Evolutionary conservation across 23 tunicate species (phyloP), one percentile per base, ranked within the genome.

Genomic region (Diplosoma virens): DNA sequence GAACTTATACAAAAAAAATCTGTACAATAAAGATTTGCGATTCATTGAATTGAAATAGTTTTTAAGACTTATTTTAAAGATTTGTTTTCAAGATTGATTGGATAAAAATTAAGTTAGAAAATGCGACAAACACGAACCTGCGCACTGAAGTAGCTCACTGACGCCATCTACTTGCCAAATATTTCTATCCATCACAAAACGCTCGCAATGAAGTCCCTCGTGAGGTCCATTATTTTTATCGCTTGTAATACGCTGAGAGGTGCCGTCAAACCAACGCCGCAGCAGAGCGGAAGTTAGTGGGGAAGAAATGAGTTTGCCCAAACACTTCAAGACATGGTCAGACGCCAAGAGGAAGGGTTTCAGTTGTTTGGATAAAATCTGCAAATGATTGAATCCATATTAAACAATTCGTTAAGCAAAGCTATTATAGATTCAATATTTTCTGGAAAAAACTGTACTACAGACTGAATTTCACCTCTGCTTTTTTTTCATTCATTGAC

Each of bases 111-210:
- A 16, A 45, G 14, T 11, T 9, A 16, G 14, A 45, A 45, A 58
- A 58, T 58, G 22, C 6, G 6, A 7, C 17, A 6, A 58, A 72
- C n/a, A 47, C 59, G 6, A 23, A 82, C 87, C 87, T 25, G 75
- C 45, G 17, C 30, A 6, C 17, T 30, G 18, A 0, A 82, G 31
- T 37, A 82, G 16, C 6, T 59, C 66, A 30, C 72, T 56, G 1
- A 50, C 66, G 27, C 87, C 87, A 0, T 82, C 73, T 0, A 64
- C 45, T 52, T 60, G 70, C 81, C 81, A 82, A 9, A 64, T 30
- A 1, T 64, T 75, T 75, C 73, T 31, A 17, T 34, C 48, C 29
- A 82, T 32, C 14, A 45, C 58, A 16, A 65, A 14, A 5, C 20
- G 64, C 25, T 11, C 25, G 5, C 64, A 21, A 5, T 45, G 11